Percentiles rank a stretch among this genome's conserved stretches.
Conservation (phyloP, 2,888 invertebrate species). For the Pandemis cinnamomeana region DNA sequence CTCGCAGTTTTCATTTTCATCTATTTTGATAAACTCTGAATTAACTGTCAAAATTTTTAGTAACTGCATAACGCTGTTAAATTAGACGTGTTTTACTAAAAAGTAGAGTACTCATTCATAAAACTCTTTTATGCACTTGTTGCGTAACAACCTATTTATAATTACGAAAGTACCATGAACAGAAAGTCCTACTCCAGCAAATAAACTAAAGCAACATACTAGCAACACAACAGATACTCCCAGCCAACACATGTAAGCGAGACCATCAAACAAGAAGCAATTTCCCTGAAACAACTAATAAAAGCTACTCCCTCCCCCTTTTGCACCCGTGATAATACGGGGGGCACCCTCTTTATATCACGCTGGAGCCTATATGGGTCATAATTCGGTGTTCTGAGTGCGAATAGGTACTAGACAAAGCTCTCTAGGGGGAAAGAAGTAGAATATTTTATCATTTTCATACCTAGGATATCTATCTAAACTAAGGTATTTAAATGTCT, state of each 20-base stretch:
- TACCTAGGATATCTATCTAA: too few relatives aligned
- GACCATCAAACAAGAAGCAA: constrained; percentile 57
- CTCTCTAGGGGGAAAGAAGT: background rate
- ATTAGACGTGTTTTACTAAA: too few relatives aligned
- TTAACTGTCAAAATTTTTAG: too few relatives aligned
- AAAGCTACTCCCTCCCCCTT: constrained; percentile 47
- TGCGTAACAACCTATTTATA: too few relatives aligned
- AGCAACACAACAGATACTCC: constrained; percentile 48
- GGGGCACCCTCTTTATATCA: background rate
- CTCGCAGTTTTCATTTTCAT: too few relatives aligned
- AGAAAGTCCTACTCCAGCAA: background rate
- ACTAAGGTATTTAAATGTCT: too few relatives aligned
- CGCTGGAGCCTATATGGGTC: constrained; percentile 13
- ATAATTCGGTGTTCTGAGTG: background rate
- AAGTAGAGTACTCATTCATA: too few relatives aligned
- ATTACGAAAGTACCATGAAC: too few relatives aligned
- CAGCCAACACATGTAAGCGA: constrained; percentile 46
- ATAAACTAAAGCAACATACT: constrained; percentile 1
- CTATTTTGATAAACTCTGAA: too few relatives aligned
- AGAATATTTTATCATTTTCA: too few relatives aligned
- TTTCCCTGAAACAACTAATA: constrained; percentile 61
- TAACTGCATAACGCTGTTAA: too few relatives aligned
- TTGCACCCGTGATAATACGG: constrained; percentile 13
- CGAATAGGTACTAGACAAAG: background rate
- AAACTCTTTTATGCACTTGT: too few relatives aligned